phyloP scores from a whole-genome alignment of 2,888 invertebrate genomes.

The Erebia ligea region DNA sequence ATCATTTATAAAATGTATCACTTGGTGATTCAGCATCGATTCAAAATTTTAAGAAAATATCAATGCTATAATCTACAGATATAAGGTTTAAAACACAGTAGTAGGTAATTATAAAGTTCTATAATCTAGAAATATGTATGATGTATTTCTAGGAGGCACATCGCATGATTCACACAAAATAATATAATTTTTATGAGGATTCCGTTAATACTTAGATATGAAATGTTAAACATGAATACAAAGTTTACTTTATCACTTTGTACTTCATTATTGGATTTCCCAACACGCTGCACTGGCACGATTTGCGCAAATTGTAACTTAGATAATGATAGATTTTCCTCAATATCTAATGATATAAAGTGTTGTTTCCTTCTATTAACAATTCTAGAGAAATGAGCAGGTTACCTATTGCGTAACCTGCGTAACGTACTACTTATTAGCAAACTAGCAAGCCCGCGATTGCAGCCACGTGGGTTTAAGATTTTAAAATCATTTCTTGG shows the following conservation, averaged over 20 bases:
- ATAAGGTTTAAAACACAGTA: too few relatives aligned
- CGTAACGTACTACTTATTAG: too few relatives aligned
- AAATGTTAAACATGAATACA: conserved; percentile 34
- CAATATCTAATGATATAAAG: background rate
- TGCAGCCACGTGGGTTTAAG: too few relatives aligned
- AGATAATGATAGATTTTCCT: conserved; percentile 22
- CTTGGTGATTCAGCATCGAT: too few relatives aligned
- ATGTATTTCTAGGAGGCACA: background rate
- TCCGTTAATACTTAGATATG: conserved; percentile 34
- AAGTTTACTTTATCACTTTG: conserved; percentile 32
- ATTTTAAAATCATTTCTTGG: too few relatives aligned
- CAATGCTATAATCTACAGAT: too few relatives aligned
- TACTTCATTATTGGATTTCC: conserved; percentile 35
- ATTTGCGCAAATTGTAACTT: conserved; percentile 17
- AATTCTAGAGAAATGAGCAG: background rate
- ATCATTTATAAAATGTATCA: conserved; percentile 13
- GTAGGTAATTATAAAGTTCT: too few relatives aligned
- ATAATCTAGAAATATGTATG: too few relatives aligned
- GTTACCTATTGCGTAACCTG: background rate
- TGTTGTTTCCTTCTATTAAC: background rate
- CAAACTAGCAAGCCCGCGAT: too few relatives aligned
- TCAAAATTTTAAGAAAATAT: too few relatives aligned
- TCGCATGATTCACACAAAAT: conserved; percentile 24
- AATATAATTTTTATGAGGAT: conserved; percentile 27
- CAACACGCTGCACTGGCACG: conserved; percentile 22